phyloP scores from a whole-genome alignment of 2,113 vertebrate genomes.

The Indicator indicator region DNA sequence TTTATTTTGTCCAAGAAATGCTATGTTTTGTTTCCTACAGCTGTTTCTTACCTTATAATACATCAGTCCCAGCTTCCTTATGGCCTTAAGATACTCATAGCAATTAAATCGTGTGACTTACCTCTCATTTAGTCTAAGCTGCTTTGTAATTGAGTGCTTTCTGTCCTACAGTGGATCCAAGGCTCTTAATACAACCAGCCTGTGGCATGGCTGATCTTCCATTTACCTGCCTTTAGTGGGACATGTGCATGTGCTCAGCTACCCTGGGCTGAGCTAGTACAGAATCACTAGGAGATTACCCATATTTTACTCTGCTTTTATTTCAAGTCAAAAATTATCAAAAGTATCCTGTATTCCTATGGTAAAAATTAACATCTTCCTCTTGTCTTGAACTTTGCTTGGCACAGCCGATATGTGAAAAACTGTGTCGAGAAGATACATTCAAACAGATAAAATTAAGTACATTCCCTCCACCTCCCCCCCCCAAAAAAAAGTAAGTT shows the following conservation, averaged over 20 bases:
- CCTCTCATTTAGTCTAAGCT: background rate
- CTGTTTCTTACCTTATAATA: background rate
- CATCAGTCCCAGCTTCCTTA: background rate
- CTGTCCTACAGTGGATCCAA: background rate
- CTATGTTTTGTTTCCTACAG: background rate
- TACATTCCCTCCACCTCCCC: no score
- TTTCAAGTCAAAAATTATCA: background rate
- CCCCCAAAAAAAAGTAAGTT: background rate
- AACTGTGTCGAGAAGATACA: background rate
- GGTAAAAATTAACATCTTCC: background rate
- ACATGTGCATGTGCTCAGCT: background rate
- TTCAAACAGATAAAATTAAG: background rate
- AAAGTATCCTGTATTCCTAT: background rate
- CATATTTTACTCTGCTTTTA: background rate
- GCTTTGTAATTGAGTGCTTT: background rate
- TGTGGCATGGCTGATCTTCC: background rate
- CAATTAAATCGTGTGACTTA: background rate
- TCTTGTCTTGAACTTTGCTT: background rate
- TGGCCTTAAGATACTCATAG: background rate
- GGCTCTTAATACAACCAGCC: background rate
- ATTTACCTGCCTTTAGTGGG: background rate
- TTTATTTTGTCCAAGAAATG: background rate
- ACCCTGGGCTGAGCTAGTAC: background rate
- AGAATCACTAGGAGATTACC: background rate
- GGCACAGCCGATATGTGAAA: background rate